Evolutionary conservation across 2,797 vertebrate genomes (phyloP).

Genomic region (Acropternis orthonyx): DNA sequence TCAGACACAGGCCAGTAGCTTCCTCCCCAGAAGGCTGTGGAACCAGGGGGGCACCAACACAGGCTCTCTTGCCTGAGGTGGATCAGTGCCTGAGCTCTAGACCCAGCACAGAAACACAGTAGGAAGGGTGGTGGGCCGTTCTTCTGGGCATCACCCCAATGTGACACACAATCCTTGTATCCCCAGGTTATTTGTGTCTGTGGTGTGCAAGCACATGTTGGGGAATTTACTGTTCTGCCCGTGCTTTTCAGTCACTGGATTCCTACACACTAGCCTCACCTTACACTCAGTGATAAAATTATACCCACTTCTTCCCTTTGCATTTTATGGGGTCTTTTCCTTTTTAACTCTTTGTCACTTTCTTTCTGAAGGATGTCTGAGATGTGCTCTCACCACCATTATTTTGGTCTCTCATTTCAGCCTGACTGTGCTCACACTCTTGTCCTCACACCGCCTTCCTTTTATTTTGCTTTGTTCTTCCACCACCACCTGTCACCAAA

Average conservation of each 20-base stretch:
- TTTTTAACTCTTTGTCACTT: not conserved
- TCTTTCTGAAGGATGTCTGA: not conserved
- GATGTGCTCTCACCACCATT: not conserved
- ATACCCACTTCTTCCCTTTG: not conserved
- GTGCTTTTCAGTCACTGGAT: not conserved
- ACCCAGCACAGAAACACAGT: not conserved
- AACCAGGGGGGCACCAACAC: not conserved
- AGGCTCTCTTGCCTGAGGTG: not conserved
- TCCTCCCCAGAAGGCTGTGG: not conserved
- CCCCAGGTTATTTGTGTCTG: not conserved
- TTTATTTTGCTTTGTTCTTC: slow-evolving; percentile 21
- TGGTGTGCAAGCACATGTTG: not conserved
- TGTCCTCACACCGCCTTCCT: not conserved
- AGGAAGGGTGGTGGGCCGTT: not conserved
- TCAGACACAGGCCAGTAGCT: not conserved
- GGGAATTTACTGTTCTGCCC: not conserved
- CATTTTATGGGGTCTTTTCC: not conserved
- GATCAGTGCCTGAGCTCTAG: not conserved
- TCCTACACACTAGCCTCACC: not conserved
- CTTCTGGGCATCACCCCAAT: not conserved
- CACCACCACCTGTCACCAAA: not conserved
- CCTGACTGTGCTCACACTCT: not conserved
- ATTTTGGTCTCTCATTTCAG: slow-evolving; percentile 2
- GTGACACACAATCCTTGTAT: not conserved
- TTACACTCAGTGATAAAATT: not conserved